These are phyloP conservation scores for Bujurquina vittata DNA, from an alignment of 2,113 vertebrate species.

Conservation along the genomic window DNA sequence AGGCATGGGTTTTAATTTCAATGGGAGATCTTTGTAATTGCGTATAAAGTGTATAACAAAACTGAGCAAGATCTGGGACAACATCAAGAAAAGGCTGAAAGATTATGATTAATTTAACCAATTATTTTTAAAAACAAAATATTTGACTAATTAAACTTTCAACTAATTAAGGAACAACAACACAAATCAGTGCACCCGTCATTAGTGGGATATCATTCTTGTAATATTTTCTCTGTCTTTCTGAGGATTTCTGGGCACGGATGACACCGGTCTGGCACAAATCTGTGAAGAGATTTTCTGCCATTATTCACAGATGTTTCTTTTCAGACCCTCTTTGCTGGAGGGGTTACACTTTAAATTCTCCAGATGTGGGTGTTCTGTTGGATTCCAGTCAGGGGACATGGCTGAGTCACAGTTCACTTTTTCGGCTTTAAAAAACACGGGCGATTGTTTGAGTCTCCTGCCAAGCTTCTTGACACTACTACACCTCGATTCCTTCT, in stretches of 20 bases:
- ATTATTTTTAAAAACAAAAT: background rate
- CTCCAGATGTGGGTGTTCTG: background rate
- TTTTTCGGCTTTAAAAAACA: background rate
- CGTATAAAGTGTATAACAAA: background rate
- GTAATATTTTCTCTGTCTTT: background rate
- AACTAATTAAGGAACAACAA: background rate
- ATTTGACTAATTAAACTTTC: background rate
- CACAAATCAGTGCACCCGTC: background rate
- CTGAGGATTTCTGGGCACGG: background rate
- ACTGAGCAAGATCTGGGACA: background rate
- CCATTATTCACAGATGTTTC: constrained; percentile 9
- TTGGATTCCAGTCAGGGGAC: background rate
- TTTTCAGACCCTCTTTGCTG: background rate
- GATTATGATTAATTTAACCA: background rate
- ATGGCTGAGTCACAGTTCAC: background rate
- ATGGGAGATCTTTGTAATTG: background rate
- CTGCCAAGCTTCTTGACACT: background rate
- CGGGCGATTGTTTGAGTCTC: background rate
- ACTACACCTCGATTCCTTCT: background rate
- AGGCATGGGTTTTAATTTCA: background rate
- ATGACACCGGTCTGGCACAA: background rate
- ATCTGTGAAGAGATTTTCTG: background rate
- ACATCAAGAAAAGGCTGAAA: background rate
- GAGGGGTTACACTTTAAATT: background rate
- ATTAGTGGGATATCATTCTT: background rate